A percentile compares a stretch with the other conserved stretches of the same genome.
Evolutionary conservation across 2,888 invertebrate genomes (phyloP).

Genomic region (Dynastes tityus): DNA sequence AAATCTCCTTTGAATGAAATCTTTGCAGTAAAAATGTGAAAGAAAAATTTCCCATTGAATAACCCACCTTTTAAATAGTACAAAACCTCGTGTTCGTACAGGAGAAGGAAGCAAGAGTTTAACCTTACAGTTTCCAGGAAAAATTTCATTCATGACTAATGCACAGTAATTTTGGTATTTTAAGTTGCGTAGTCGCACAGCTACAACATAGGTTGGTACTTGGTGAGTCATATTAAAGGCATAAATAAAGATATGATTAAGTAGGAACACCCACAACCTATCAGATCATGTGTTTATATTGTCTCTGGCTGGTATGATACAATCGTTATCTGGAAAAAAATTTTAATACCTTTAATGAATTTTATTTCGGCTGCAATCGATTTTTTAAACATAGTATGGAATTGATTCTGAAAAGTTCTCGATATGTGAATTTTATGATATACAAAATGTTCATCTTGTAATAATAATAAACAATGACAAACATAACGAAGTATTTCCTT

Average conservation of each 20-base stretch:
- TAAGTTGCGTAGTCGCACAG: background rate
- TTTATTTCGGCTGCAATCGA: background rate
- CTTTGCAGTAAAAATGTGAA: too few relatives aligned
- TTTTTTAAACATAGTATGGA: too few relatives aligned
- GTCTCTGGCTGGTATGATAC: background rate
- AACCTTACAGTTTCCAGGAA: background rate
- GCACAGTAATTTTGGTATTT: slow-evolving; percentile 26
- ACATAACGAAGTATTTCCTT: too few relatives aligned
- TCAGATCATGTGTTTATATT: slow-evolving; percentile 27
- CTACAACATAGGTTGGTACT: slow-evolving; percentile 8
- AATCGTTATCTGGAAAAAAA: slow-evolving; percentile 9
- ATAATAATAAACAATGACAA: too few relatives aligned
- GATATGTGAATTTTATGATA: too few relatives aligned
- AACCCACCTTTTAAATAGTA: too few relatives aligned
- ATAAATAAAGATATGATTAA: slow-evolving; percentile 37
- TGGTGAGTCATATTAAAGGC: slow-evolving; percentile 2
- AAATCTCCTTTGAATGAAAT: too few relatives aligned
- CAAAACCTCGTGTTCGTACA: too few relatives aligned
- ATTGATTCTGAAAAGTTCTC: too few relatives aligned
- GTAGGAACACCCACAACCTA: slow-evolving; percentile 17
- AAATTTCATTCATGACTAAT: slow-evolving; percentile 15
- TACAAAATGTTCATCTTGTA: too few relatives aligned
- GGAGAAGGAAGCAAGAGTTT: too few relatives aligned
- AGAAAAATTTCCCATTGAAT: too few relatives aligned
- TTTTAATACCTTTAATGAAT: background rate